Evolutionary conservation across 1,140 invertebrate species (phyloP).

Genomic region (Sipha flava): DNA sequence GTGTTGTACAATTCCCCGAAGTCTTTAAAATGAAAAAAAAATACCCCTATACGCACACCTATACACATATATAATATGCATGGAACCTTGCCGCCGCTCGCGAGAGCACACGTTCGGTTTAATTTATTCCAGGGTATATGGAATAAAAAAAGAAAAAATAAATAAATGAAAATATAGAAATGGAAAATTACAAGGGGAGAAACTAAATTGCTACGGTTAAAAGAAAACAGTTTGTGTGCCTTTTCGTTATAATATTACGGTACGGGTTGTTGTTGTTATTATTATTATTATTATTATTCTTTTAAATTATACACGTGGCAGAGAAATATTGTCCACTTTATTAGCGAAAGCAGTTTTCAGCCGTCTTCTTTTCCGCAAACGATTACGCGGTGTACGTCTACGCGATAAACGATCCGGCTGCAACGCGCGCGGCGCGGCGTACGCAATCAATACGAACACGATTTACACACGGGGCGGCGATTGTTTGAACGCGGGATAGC

Average conservation of each 20-base stretch:
- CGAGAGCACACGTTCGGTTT: slow-evolving; percentile 21
- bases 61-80: not conserved
- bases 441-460: too few relatives aligned
- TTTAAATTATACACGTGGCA: not conserved
- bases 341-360: not conserved
- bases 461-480: too few relatives aligned
- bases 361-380: not conserved
- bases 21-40: slow-evolving; percentile 27
- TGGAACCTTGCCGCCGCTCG: not conserved
- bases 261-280: not conserved
- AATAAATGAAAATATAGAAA: too few relatives aligned
- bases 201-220: slow-evolving; percentile 21
- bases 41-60: not conserved
- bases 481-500: too few relatives aligned
- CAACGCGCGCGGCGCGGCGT: too few relatives aligned
- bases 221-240: slow-evolving; percentile 22
- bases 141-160: not conserved
- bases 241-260: not conserved
- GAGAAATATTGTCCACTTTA: slow-evolving; percentile 8
- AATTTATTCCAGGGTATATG: slow-evolving; percentile 17
- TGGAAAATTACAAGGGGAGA: slow-evolving; percentile 14
- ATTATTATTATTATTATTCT: not conserved
- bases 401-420: too few relatives aligned
- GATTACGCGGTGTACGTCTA: too few relatives aligned
- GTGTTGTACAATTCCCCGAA: slow-evolving; percentile 16